Evolutionary conservation across 2,113 vertebrate genomes (phyloP).

Genomic region (Chaetura pelagica): DNA sequence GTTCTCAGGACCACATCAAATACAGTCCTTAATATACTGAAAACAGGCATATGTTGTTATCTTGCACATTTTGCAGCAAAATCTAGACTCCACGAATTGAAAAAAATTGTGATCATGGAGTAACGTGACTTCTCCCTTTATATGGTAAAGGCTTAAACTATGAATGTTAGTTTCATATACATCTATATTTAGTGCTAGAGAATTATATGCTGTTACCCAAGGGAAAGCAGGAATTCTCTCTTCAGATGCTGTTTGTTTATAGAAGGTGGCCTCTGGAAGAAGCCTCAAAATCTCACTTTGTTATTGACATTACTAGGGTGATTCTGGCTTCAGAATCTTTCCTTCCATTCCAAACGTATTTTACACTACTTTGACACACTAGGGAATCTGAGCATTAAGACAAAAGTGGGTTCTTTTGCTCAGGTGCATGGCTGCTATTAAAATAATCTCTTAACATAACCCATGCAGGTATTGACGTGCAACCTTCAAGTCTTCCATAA

Average conservation of each 20-base stretch:
- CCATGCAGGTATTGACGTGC: neutral
- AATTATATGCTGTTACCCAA: constrained; percentile 36
- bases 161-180: constrained; percentile 14
- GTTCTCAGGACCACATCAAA: constrained; percentile 3
- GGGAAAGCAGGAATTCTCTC: constrained; percentile 44
- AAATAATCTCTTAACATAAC: neutral
- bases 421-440: neutral
- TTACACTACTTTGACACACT: neutral
- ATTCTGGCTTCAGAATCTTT: neutral
- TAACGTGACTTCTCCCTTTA: constrained; percentile 52
- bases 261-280: constrained; percentile 31
- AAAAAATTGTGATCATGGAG: neutral
- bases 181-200: constrained; percentile 58
- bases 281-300: constrained; percentile 11
- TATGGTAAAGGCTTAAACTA: constrained; percentile 26
- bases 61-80: constrained; percentile 48
- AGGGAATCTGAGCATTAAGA: neutral
- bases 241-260: constrained; percentile 59
- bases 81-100: neutral
- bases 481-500: neutral
- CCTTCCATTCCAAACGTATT: neutral
- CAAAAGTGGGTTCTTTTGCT: neutral
- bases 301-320: neutral
- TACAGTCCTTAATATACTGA: neutral
- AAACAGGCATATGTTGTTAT: constrained; percentile 14